These are phyloP conservation scores for Columba livia DNA, from an alignment of 2,113 vertebrate species.

Conservation along the genomic window DNA sequence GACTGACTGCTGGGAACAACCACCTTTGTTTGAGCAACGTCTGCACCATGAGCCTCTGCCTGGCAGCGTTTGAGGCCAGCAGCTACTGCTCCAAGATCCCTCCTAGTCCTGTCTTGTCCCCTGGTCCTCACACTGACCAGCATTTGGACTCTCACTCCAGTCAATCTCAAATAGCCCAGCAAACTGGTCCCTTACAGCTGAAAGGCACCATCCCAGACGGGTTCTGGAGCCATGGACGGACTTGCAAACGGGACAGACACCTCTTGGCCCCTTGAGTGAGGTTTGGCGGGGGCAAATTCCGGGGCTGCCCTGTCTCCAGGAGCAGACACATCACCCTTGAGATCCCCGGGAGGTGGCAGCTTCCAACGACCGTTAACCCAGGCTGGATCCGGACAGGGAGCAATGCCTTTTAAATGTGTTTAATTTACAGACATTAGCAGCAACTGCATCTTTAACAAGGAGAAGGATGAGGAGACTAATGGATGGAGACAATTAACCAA, in stretches of 20 bases:
- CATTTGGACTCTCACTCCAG: neutral
- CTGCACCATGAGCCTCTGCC: neutral
- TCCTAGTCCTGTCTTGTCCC: neutral
- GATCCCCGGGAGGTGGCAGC: neutral
- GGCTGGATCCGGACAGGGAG: neutral
- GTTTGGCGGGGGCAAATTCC: neutral
- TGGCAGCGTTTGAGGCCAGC: neutral
- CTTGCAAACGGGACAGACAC: neutral
- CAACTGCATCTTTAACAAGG: slow-evolving; percentile 38
- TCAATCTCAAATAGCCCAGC: neutral
- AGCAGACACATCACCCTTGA: neutral
- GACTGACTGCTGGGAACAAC: neutral
- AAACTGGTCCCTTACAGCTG: neutral
- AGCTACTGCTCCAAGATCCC: neutral
- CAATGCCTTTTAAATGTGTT: neutral
- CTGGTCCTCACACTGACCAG: neutral
- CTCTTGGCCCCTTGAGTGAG: neutral
- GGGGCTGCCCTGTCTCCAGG: too few relatives aligned
- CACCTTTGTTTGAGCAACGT: neutral
- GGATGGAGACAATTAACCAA: slow-evolving; percentile 68
- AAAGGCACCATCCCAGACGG: neutral
- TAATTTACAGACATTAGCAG: slow-evolving; percentile 32
- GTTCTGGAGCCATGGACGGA: neutral
- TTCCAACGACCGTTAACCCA: neutral
- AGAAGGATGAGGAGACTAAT: slow-evolving; percentile 60